Percentiles rank a stretch among this genome's conserved stretches.
phyloP scores from a whole-genome alignment of 2,113 vertebrate genomes.

The Anhinga anhinga region DNA sequence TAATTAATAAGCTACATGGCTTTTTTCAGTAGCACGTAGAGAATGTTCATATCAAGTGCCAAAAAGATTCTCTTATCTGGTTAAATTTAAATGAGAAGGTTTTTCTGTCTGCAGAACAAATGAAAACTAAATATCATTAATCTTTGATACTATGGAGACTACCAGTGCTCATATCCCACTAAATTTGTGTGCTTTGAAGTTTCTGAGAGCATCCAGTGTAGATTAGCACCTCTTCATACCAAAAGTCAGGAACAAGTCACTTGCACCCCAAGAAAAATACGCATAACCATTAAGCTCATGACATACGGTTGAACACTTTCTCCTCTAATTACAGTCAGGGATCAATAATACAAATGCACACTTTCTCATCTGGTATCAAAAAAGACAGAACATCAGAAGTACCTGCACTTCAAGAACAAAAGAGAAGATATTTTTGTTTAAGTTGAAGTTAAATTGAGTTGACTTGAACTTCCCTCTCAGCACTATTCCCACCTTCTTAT shows the following conservation, averaged over 20 bases:
- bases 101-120: neutral
- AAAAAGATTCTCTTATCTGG: neutral
- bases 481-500: neutral
- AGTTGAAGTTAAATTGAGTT: neutral
- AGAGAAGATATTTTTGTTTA: neutral
- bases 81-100: neutral
- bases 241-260: neutral
- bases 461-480: neutral
- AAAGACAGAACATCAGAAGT: neutral
- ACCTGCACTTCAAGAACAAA: neutral
- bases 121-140: neutral
- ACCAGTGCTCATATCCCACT: neutral
- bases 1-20: neutral
- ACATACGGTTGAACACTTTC: neutral
- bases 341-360: neutral
- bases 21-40: neutral
- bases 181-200: neutral
- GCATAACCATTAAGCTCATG: neutral
- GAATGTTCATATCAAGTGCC: neutral
- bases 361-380: neutral
- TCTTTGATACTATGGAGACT: neutral
- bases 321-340: neutral
- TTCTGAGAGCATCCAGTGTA: neutral
- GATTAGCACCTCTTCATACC: neutral
- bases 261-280: neutral